Base-by-base conservation (phyloP, 2,113 vertebrate species). In the Petrocephalus zakoni region DNA sequence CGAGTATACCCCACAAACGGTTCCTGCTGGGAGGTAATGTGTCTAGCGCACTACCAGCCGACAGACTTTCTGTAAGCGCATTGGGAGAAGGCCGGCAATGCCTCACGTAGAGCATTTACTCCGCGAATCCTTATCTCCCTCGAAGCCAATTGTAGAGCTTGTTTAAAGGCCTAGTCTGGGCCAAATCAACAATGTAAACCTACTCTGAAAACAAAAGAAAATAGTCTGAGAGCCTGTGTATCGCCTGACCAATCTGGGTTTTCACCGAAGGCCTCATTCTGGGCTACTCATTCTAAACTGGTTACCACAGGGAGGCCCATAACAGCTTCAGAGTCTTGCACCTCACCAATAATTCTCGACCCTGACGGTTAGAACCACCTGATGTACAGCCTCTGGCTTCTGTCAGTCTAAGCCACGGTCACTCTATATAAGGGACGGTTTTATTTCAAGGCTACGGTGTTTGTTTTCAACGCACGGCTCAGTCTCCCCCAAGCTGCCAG, bases 71-170 rank as follows among this genome's bases (percentile, higher is more conserved):
- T 21, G 4, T 83, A 21, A 22, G 61, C 25, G 61, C 61, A 2
- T 25, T 1, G 61, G n/a, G 13, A 88, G 89, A 93, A 90, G 88
- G 42, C 85, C 89, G 90, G 56, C 42, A 82, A 91, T 88, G 88
- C 34, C 90, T 89, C 91, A 49, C 46, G 11, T 47, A 19, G 34
- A 25, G 1, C 9, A 4, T n/a, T n/a, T 21, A 83, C 81, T 83
- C 42, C n/a, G 46, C 8, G 8, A 83, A 17, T 83, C 37, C 81
- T 81, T 37, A 46, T 46, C 75, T 81, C 75, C 25, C 10, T 34
- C 49, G 81, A 49, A 47, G 37, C 81, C 37, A 49, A 42, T 5
- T 5, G 46, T n/a, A 47, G 81, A 5, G 81, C 37, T 49, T n/a
- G 22, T 83, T 83, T 47, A 49, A 51, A 83, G 8, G 4, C 34